Conservation (phyloP, 1,140 invertebrate species). For the Uloborus diversus region DNA sequence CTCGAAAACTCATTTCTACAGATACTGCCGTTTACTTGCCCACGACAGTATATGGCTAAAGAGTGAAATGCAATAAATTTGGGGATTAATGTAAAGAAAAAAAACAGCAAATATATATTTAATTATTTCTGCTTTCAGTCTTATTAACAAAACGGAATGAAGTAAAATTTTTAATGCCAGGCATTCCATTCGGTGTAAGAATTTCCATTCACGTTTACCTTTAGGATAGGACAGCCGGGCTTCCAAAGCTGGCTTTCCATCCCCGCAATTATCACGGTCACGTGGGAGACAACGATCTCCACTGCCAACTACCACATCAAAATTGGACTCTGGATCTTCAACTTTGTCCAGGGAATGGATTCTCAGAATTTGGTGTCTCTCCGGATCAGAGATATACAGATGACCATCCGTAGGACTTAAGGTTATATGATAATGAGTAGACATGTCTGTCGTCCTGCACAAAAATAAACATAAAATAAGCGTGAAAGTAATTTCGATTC, state of each 20-base stretch:
- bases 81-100: too few species aligned
- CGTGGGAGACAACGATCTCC: slow-evolving; percentile 92
- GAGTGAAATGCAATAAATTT: too few species aligned
- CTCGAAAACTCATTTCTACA: too few species aligned
- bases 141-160: too few species aligned
- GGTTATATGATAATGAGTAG: slow-evolving; percentile 95
- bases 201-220: too few species aligned
- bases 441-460: slow-evolving; percentile 85
- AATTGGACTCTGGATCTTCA: slow-evolving; percentile 59
- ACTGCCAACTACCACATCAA: slow-evolving; percentile 74
- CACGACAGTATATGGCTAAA: too few species aligned
- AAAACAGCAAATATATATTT: too few species aligned
- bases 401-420: slow-evolving; percentile 90
- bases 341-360: slow-evolving; percentile 74
- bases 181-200: neutral
- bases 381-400: slow-evolving; percentile 93
- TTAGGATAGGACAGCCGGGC: slow-evolving; percentile 96
- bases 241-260: slow-evolving; percentile 87
- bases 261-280: slow-evolving; percentile 93
- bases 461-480: neutral
- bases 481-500: too few species aligned
- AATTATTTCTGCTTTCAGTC: too few species aligned
- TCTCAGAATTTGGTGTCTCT: slow-evolving; percentile 91
- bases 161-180: neutral
- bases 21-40: too few species aligned